Evolutionary conservation across 1,140 invertebrate genomes (phyloP), one percentile per base, ranked within the genome.

Genomic region (Drosophila malerkotliana): DNA sequence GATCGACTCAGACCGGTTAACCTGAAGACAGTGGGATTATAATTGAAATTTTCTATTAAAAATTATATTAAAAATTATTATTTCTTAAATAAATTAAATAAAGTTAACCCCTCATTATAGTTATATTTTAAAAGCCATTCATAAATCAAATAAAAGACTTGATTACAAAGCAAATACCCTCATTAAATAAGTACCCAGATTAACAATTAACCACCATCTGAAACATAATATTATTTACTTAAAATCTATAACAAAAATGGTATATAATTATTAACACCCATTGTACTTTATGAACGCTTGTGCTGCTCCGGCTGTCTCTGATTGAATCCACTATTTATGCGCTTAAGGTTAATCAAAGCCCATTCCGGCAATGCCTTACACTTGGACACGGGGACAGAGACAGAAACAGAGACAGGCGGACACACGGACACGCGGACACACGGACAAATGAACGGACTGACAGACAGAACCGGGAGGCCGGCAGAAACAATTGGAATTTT

Each of bases 251-350:
- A 21, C 18, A 21, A 21, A 21, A 21, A 21, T 21, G 2, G 2
- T 21, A 21, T 21, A 3, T 21, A 21, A 21, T 21, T 21, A 21
- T 21, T 21, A 15, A 21, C 9, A 34, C 67, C 67, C 67, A 71
- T 18, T 26, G 67, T 69, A 49, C 44, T 26, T 21, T 32, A 24
- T 34, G 53, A 57, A 49, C 32, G 54, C 21, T 24, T 52, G 41
- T 66, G 53, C 72, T 66, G 53, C 72, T 56, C 44, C 44, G 67
- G 44, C 61, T 49, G 72, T 56, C 61, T 72, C 82, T 87, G 82
- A 88, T 87, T 87, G 82, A 87, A 87, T 87, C 82, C 82, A 87
- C 82, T 87, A 87, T 87, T 87, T 87, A 87, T 87, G 82, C 82
- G 82, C 82, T 87, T 87, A 87, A 87, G 82, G 82, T 87, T 87